These are phyloP conservation scores for Phodopus roborovskii DNA, from an alignment of 2,113 vertebrate species.

Conservation along the genomic window DNA sequence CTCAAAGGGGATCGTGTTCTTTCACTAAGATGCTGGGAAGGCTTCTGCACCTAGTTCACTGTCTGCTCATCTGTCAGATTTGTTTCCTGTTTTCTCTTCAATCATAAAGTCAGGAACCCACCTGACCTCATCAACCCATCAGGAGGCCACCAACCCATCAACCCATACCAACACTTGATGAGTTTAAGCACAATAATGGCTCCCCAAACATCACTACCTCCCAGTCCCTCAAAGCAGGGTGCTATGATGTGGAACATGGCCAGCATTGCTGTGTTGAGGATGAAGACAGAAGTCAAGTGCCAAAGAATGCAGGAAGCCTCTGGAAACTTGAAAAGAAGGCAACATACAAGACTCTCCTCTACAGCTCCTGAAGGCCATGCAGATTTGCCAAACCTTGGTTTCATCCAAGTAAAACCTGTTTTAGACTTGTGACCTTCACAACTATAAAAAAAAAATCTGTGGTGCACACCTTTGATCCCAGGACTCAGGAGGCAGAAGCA, in stretches of 20 bases:
- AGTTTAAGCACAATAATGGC: background rate
- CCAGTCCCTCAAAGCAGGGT: background rate
- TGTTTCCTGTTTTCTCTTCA: background rate
- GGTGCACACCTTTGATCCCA: too few species aligned
- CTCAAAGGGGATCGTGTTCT: conserved; percentile 29
- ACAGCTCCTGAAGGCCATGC: background rate
- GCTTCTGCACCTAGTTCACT: conserved; percentile 2
- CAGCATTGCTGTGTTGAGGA: background rate
- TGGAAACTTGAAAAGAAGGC: conserved; percentile 36
- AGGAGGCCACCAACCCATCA: background rate
- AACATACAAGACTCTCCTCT: background rate
- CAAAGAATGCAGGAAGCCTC: conserved; percentile 12
- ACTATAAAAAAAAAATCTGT: background rate
- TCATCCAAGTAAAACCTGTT: conserved; percentile 24
- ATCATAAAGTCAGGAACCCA: background rate
- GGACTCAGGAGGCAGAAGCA: too few species aligned
- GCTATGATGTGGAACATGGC: background rate
- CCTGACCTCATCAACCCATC: background rate
- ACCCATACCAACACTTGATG: background rate
- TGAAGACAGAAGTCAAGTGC: background rate
- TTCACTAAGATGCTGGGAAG: conserved; percentile 31
- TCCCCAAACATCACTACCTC: background rate
- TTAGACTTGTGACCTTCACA: conserved; percentile 2
- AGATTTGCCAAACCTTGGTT: background rate
- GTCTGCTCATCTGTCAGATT: background rate